Percentiles rank a stretch among this genome's conserved stretches.
These are phyloP conservation scores for Chionis minor DNA, from an alignment of 2,113 vertebrate species.

Conservation along the genomic window DNA sequence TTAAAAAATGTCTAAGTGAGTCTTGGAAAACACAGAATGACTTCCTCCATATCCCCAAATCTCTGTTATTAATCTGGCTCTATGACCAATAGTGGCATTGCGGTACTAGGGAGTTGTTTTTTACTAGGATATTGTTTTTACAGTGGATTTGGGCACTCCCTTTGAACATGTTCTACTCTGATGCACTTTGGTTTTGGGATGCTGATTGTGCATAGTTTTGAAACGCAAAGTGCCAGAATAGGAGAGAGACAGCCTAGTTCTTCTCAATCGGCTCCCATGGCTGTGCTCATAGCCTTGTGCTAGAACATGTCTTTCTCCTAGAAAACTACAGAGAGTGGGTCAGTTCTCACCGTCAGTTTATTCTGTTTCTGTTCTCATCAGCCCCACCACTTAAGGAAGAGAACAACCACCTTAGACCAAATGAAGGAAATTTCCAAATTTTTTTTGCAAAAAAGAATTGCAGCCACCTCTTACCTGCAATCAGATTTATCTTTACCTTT, in stretches of 20 bases:
- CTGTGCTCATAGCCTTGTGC: background rate
- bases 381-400: background rate
- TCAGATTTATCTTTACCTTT: background rate
- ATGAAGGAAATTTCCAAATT: background rate
- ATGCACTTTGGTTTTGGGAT: background rate
- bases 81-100: fast-evolving
- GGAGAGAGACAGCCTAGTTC: background rate
- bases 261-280: background rate
- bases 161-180: background rate
- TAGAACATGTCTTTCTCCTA: background rate
- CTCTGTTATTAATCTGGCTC: background rate
- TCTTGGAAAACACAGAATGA: background rate
- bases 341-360: background rate
- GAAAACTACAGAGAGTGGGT: background rate
- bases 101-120: background rate
- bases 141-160: background rate
- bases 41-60: background rate
- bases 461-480: background rate
- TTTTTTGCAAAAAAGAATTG: background rate
- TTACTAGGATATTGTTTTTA: background rate
- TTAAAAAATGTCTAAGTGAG: background rate
- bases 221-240: background rate
- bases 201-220: background rate
- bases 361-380: background rate
- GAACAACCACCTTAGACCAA: background rate